phyloP scores from a whole-genome alignment of 2,113 vertebrate genomes.

The Sphyrna mokarran region DNA sequence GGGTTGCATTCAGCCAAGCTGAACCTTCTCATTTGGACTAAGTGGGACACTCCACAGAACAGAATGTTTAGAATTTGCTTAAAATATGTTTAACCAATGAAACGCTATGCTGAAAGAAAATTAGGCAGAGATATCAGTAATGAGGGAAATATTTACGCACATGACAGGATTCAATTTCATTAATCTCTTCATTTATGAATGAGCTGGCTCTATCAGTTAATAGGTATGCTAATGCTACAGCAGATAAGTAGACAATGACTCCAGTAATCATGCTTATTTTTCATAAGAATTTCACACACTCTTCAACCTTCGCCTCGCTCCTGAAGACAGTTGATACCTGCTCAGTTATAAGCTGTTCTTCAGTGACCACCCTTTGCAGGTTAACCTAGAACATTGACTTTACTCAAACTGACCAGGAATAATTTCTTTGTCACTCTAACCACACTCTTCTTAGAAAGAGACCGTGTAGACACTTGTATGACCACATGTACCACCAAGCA shows the following conservation, averaged over 20 bases:
- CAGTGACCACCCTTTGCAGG: background rate
- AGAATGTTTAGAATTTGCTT: background rate
- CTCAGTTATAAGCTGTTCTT: background rate
- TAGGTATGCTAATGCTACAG: background rate
- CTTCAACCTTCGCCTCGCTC: background rate
- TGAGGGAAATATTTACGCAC: background rate
- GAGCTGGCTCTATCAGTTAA: background rate
- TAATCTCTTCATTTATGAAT: background rate
- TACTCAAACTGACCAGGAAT: background rate
- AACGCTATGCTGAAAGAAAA: background rate
- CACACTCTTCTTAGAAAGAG: background rate
- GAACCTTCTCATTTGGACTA: background rate
- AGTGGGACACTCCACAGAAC: background rate
- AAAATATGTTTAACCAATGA: background rate
- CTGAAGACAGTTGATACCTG: background rate
- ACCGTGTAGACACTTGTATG: background rate
- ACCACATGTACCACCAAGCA: background rate
- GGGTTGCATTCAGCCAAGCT: background rate
- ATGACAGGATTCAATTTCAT: slow-evolving; percentile 9
- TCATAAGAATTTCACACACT: background rate
- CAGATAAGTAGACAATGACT: background rate
- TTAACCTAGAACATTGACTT: background rate
- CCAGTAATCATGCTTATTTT: background rate
- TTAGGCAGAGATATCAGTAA: background rate
- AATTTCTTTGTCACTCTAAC: background rate